Evolutionary conservation across 2,797 vertebrate species (phyloP).

Genomic region (Tapera naevia): DNA sequence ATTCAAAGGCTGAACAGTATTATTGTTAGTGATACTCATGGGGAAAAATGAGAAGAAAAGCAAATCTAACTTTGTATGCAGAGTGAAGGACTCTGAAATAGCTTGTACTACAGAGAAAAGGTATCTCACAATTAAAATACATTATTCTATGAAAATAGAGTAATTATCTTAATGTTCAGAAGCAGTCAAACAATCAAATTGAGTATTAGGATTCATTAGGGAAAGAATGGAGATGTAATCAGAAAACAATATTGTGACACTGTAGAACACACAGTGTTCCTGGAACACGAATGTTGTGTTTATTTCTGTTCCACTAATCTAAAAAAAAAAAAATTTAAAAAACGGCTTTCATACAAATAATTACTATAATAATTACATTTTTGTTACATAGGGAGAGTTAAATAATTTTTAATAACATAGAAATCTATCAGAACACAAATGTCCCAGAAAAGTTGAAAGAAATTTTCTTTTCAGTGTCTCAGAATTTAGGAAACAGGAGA

Average conservation of each 20-base stretch:
- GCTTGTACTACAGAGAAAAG: neutral
- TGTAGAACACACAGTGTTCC: slow-evolving; percentile 21
- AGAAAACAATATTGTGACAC: neutral
- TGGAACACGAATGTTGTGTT: neutral
- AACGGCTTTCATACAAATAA: neutral
- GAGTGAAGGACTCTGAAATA: slow-evolving; percentile 1
- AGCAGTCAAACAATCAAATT: slow-evolving; percentile 56
- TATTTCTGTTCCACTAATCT: neutral
- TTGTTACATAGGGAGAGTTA: neutral
- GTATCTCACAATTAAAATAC: slow-evolving; percentile 3
- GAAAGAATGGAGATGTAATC: slow-evolving; percentile 16
- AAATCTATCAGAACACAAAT: neutral
- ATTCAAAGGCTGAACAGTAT: slow-evolving; percentile 41
- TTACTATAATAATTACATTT: neutral
- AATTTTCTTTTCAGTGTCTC: neutral
- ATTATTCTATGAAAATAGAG: slow-evolving; percentile 38
- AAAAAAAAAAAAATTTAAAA: neutral
- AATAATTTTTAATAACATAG: neutral
- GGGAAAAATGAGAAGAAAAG: slow-evolving; percentile 25
- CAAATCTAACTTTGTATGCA: slow-evolving; percentile 55
- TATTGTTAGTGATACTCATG: slow-evolving; percentile 34
- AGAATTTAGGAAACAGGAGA: neutral
- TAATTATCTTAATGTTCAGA: slow-evolving; percentile 56
- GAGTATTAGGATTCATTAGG: slow-evolving; percentile 53
- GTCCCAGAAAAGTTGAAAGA: neutral